These are phyloP conservation scores for Vidua chalybeata DNA, from an alignment of 2,113 vertebrate species.

Conservation along the genomic window DNA sequence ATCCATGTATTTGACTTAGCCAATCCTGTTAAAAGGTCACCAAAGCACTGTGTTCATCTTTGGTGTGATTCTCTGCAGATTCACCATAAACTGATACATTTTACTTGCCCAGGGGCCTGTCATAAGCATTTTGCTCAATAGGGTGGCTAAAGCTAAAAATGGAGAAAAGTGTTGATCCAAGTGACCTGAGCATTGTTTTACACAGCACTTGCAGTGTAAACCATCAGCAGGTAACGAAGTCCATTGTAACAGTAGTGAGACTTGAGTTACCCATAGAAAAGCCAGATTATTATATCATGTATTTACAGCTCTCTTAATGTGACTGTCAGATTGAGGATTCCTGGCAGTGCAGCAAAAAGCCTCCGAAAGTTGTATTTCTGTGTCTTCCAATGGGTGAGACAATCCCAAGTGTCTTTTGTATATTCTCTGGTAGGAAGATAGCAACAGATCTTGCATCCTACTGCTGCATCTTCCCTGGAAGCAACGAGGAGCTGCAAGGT, in stretches of 20 bases:
- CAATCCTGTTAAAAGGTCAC: background rate
- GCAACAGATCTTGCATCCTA: background rate
- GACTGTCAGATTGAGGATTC: background rate
- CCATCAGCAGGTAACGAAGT: background rate
- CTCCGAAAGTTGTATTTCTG: background rate
- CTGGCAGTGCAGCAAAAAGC: background rate
- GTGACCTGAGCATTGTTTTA: background rate
- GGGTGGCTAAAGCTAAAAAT: background rate
- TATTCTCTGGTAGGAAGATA: background rate
- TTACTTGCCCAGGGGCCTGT: background rate
- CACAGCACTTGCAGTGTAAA: background rate
- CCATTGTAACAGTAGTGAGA: background rate
- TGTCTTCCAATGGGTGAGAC: background rate
- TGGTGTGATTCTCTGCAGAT: background rate
- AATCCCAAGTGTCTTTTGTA: background rate
- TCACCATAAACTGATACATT: background rate
- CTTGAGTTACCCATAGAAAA: background rate
- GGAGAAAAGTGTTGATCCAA: background rate
- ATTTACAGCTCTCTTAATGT: background rate
- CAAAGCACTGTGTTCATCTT: background rate
- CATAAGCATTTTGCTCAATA: background rate
- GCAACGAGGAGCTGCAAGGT: fast-evolving
- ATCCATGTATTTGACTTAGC: background rate
- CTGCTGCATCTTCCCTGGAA: background rate
- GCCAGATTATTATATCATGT: background rate